phyloP scores from a whole-genome alignment of 2,113 vertebrate genomes.

The Thermophis baileyi region DNA sequence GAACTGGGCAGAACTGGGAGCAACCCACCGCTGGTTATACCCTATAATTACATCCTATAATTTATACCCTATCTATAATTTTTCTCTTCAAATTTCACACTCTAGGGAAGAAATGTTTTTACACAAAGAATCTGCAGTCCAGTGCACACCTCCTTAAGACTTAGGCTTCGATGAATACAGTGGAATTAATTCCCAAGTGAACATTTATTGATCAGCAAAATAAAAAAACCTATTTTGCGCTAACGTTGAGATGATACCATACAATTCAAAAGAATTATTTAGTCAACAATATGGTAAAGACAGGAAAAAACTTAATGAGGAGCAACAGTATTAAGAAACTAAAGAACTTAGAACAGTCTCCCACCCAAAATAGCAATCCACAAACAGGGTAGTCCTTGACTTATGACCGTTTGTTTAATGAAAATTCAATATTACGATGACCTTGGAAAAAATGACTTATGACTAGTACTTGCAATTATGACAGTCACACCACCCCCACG shows the following conservation, averaged over 20 bases:
- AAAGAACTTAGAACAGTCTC: neutral
- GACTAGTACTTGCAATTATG: neutral
- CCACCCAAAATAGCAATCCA: neutral
- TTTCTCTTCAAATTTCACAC: neutral
- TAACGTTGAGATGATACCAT: neutral
- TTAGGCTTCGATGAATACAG: neutral
- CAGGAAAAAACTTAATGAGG: neutral
- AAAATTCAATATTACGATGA: neutral
- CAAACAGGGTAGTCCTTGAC: neutral
- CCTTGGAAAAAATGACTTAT: neutral
- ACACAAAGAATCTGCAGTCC: neutral
- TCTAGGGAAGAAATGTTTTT: neutral
- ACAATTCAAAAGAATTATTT: neutral
- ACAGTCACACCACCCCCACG: too few species aligned
- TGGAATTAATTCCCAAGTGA: neutral
- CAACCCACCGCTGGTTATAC: too few species aligned
- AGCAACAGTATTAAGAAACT: neutral
- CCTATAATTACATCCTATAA: neutral
- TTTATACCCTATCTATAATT: neutral
- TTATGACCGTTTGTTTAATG: neutral
- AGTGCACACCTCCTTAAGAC: neutral
- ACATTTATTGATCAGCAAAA: neutral
- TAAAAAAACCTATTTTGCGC: neutral
- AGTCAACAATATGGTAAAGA: neutral
- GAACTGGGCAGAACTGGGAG: too few species aligned